phyloP scores from a whole-genome alignment of 2,797 vertebrate species.

The Natrix natrix region DNA sequence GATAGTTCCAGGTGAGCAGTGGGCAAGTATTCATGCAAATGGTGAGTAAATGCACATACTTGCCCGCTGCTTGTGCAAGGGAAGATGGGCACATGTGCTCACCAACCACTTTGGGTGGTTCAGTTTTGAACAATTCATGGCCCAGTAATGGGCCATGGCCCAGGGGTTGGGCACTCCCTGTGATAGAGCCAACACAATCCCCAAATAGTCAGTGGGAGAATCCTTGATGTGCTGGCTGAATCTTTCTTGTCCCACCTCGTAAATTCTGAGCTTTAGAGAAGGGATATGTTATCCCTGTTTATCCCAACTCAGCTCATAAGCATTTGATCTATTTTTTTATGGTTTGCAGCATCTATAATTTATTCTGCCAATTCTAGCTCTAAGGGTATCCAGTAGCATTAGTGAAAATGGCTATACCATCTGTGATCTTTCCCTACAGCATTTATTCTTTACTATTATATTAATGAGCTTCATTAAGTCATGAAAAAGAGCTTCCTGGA shows the following conservation, averaged over 20 bases:
- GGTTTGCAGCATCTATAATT: not conserved
- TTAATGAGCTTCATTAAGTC: not conserved
- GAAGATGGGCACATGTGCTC: not conserved
- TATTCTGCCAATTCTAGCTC: not conserved
- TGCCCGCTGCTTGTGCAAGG: not conserved
- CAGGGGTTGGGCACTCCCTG: too few relatives aligned
- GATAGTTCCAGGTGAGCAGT: too few relatives aligned
- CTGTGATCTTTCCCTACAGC: not conserved
- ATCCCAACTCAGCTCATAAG: not conserved
- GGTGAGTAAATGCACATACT: too few relatives aligned
- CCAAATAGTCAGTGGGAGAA: not conserved
- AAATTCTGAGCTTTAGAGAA: not conserved
- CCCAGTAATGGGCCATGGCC: too few relatives aligned
- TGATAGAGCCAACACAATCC: not conserved
- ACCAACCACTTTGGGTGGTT: not conserved
- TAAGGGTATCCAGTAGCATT: not conserved
- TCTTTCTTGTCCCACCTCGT: not conserved
- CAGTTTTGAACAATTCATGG: not conserved
- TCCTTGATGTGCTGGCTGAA: not conserved
- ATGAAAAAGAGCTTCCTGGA: not conserved
- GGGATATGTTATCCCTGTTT: not conserved
- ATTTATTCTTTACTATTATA: not conserved
- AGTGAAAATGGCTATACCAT: not conserved
- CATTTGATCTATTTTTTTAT: not conserved
- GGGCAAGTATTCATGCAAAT: too few relatives aligned